phyloP scores from a whole-genome alignment of 2,113 vertebrate genomes.

The Loxodonta africana region DNA sequence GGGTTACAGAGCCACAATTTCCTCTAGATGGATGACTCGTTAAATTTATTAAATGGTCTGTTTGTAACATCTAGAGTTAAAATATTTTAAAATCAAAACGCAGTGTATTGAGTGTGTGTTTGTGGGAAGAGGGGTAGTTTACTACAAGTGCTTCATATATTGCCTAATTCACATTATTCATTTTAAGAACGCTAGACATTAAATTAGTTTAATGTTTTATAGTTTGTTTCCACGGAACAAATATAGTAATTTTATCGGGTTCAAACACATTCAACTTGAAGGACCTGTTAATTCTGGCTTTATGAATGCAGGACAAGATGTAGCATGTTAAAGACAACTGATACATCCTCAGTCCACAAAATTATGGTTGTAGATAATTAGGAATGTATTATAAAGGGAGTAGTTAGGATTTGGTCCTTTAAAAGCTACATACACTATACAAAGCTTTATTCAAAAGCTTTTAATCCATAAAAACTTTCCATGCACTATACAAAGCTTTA shows the following conservation, averaged over 20 bases:
- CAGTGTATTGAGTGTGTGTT: neutral
- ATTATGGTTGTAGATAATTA: slow-evolving; percentile 85
- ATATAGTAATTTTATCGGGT: slow-evolving; percentile 60
- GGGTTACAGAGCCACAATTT: neutral
- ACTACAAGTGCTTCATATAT: neutral
- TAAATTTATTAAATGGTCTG: slow-evolving; percentile 2
- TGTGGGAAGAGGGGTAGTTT: neutral
- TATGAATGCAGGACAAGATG: slow-evolving; percentile 81
- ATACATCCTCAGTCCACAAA: slow-evolving; percentile 86
- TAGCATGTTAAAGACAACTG: slow-evolving; percentile 82
- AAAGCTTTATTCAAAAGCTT: slow-evolving; percentile 81
- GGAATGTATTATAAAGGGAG: slow-evolving; percentile 81
- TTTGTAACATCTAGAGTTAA: slow-evolving; percentile 11
- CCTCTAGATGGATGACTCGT: neutral
- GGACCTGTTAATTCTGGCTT: slow-evolving; percentile 73
- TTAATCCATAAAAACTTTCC: slow-evolving; percentile 32
- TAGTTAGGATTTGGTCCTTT: slow-evolving; percentile 81
- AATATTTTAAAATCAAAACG: slow-evolving; percentile 48
- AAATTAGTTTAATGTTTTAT: slow-evolving; percentile 70
- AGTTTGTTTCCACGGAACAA: slow-evolving; percentile 70
- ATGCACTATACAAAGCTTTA: slow-evolving; percentile 78
- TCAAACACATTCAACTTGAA: slow-evolving; percentile 85
- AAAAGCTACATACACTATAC: slow-evolving; percentile 68
- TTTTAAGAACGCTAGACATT: slow-evolving; percentile 61
- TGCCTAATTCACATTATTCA: slow-evolving; percentile 32